Evolutionary conservation across 2,888 invertebrate species (phyloP).

Genomic region (Geotrupes spiniger): DNA sequence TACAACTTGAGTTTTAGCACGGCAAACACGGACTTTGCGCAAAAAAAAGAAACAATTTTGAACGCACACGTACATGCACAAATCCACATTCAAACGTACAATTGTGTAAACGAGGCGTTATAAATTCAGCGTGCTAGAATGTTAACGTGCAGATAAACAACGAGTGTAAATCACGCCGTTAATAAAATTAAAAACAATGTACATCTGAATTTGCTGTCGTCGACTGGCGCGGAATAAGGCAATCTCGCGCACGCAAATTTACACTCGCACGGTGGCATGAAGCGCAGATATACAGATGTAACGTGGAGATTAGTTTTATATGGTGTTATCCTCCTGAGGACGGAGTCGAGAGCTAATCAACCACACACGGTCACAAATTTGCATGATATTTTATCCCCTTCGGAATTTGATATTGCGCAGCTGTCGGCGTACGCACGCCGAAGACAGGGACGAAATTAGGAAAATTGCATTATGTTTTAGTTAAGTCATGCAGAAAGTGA

Average conservation of each 20-base stretch:
- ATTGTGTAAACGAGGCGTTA: too few species aligned
- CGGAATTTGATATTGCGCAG: too few species aligned
- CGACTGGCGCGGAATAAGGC: neutral
- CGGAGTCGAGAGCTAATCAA: constrained; percentile 32
- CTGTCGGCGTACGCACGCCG: too few species aligned
- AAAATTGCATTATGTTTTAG: too few species aligned
- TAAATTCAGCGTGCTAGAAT: neutral
- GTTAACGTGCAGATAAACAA: constrained; percentile 11
- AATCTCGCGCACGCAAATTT: too few species aligned
- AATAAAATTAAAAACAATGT: constrained; percentile 22
- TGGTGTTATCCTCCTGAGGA: constrained; percentile 28
- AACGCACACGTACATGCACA: too few species aligned
- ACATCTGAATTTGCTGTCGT: constrained; percentile 21
- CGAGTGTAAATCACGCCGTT: constrained; percentile 13
- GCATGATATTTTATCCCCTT: constrained; percentile 31
- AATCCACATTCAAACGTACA: too few species aligned
- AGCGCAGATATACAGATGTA: constrained; percentile 9
- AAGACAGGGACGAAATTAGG: too few species aligned
- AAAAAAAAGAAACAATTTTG: too few species aligned
- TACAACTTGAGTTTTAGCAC: too few species aligned
- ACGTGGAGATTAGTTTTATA: constrained; percentile 33
- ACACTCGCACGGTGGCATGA: neutral
- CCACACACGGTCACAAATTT: constrained; percentile 31
- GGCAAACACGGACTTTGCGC: too few species aligned
- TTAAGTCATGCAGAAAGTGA: too few species aligned